phyloP scores from a whole-genome alignment of 2,113 vertebrate species.

The Gavialis gangeticus region DNA sequence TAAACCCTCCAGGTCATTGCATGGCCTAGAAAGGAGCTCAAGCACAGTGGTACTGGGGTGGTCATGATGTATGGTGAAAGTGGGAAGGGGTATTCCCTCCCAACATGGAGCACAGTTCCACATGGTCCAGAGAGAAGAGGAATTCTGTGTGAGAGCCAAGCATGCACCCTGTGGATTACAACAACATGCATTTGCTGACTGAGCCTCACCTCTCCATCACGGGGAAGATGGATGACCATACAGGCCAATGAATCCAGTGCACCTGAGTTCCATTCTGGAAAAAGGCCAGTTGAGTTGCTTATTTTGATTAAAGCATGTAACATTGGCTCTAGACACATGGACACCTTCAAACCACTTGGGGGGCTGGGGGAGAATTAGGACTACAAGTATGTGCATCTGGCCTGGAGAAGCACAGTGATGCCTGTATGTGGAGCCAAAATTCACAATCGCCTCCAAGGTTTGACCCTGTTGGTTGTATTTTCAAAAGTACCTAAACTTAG shows the following conservation, averaged over 20 bases:
- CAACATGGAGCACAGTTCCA: background rate
- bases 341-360: background rate
- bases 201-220: fast-evolving
- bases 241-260: background rate
- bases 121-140: background rate
- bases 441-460: background rate
- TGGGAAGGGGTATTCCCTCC: too few species aligned
- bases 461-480: background rate
- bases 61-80: background rate
- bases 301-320: background rate
- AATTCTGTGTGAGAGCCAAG: background rate
- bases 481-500: background rate
- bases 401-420: background rate
- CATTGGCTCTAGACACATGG: background rate
- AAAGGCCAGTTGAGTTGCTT: background rate
- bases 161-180: background rate
- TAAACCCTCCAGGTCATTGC: background rate
- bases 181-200: background rate
- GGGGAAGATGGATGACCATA: background rate
- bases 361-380: too few species aligned
- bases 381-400: too few species aligned
- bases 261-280: background rate
- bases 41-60: background rate
- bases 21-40: background rate
- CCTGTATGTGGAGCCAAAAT: background rate